Evolutionary conservation across 1,140 invertebrate species (phyloP), one percentile per base, ranked within the genome.

Genomic region (Piezodorus guildinii): DNA sequence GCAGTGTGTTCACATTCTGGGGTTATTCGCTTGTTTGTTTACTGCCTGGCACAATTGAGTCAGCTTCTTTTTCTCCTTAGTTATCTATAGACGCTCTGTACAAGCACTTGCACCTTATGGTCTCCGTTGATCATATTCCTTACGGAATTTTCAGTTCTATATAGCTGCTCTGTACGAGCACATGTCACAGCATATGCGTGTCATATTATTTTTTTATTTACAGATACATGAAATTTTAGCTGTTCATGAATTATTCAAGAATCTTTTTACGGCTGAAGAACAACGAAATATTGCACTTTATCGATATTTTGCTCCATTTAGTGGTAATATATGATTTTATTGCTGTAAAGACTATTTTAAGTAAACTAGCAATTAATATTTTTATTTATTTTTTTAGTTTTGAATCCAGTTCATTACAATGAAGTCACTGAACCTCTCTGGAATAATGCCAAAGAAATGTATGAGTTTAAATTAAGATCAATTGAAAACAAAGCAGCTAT

Each of bases 361-460:
- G 45, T 46, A 3, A 3, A 6, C 4, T 46, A 46, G 3, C 45
- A 30, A 46, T n/a, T 46, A 16, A 19, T 49, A 1, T 10, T 49
- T 19, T 19, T 49, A 21, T 49, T 49, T 17, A 3, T 56, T 25
- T 60, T 34, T 60, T 39, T 1, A 60, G 58, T 14, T n/a, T 43
- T 60, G 9, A 60, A 60, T 15, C n/a, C 58, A 39, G n/a, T 43
- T 25, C 58, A 9, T 3, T 60, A 60, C n/a, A 60, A 39, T 43
- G 58, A 34, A 30, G 25, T 39, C 14, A 60, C 58, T 15, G 58
- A 43, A 17, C 58, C 58, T 9, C 39, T 60, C 15, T 60, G 58
- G 58, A 34, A 60, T n/a, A 30, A 34, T 60, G 58, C 58, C 12
- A 19, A 15, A 4, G 14, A n/a, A 39, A 19, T 17, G 25, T 60